Evolutionary conservation across 2,113 vertebrate genomes (phyloP).

Genomic region (Odocoileus hemionus): DNA sequence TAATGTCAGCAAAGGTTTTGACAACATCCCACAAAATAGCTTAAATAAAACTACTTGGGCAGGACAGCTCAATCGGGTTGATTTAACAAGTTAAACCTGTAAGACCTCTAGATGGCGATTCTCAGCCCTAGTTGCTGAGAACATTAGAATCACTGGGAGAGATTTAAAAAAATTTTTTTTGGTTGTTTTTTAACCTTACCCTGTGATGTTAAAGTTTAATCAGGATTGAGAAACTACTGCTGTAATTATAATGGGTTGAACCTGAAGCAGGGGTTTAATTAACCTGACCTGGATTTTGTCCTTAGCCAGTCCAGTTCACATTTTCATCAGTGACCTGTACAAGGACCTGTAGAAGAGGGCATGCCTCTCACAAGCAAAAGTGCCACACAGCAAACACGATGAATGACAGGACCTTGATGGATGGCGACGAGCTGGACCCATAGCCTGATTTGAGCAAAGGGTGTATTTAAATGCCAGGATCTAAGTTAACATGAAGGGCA

Average conservation of each 20-base stretch:
- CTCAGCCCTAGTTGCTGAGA: background rate
- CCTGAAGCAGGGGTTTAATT: background rate
- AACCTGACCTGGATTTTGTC: background rate
- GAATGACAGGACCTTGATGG: background rate
- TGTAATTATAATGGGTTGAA: background rate
- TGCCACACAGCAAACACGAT: background rate
- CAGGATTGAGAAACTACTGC: background rate
- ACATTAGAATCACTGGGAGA: background rate
- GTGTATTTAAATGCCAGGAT: background rate
- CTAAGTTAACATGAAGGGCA: background rate
- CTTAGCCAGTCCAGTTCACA: background rate
- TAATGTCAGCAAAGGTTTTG: constrained; percentile 17
- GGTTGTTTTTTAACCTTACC: background rate
- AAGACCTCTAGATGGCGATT: background rate
- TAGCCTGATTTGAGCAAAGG: background rate
- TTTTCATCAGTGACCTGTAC: background rate
- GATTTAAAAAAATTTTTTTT: background rate
- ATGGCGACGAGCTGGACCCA: background rate
- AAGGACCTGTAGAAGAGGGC: no score
- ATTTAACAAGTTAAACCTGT: background rate
- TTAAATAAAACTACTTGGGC: background rate
- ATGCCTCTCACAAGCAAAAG: background rate
- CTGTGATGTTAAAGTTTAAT: background rate
- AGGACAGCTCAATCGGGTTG: background rate
- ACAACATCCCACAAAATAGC: no score